Percentiles rank a stretch among this genome's conserved stretches.
Conservation (phyloP, 2,113 vertebrate genomes). For the Phycodurus eques region DNA sequence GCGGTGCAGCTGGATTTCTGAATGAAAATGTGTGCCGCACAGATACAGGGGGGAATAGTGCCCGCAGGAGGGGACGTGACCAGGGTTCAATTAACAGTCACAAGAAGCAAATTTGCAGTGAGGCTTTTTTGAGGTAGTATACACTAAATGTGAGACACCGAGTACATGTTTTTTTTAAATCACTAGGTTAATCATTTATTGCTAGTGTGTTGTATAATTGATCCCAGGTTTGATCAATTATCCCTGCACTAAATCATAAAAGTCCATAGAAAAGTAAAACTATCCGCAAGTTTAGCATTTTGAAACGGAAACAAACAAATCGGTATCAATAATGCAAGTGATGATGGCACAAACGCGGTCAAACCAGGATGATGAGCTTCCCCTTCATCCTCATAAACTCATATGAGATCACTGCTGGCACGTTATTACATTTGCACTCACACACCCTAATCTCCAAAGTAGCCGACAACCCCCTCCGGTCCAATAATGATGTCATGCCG, state of each 20-base stretch:
- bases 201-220: background rate
- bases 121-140: background rate
- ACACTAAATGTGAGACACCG: background rate
- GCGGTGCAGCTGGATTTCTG: conserved; percentile 53
- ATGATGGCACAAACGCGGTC: conserved; percentile 36
- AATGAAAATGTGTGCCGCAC: conserved; percentile 58
- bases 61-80: conserved; percentile 48
- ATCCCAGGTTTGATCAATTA: background rate
- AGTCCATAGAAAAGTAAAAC: background rate
- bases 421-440: conserved; percentile 52
- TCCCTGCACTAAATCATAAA: background rate
- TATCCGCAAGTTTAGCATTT: conserved; percentile 27
- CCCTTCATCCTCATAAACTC: conserved; percentile 2
- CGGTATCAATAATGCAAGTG: conserved; percentile 42
- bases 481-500: conserved; percentile 63
- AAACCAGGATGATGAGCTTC: conserved; percentile 23
- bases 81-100: conserved; percentile 41
- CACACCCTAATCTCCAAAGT: conserved; percentile 42
- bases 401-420: conserved; percentile 54
- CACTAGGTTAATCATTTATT: background rate
- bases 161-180: background rate
- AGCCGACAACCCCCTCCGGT: conserved; percentile 38
- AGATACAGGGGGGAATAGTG: conserved; percentile 20
- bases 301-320: conserved; percentile 24
- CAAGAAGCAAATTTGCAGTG: background rate